These are phyloP conservation scores for Synergus laeviventris DNA, from an alignment of 2,888 invertebrate genomes.

Conservation along the genomic window DNA sequence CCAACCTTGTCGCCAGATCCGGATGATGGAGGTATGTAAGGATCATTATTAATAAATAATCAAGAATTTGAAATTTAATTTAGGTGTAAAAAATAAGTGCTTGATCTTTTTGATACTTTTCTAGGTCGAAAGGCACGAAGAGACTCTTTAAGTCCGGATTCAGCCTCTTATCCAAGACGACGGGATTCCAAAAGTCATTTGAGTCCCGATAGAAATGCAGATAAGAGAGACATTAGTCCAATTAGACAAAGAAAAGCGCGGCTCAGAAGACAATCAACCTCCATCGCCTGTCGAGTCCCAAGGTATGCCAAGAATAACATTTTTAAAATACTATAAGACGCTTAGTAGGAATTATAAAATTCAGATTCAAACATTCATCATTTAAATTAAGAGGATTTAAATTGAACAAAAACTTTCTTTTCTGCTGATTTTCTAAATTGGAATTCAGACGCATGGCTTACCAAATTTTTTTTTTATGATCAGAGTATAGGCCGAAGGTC, in stretches of 20 bases:
- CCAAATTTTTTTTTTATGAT: too few relatives aligned
- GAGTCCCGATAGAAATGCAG: slow-evolving; percentile 85
- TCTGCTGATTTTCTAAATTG: not conserved
- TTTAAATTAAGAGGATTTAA: not conserved
- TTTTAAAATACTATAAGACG: not conserved
- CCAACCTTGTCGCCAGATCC: slow-evolving; percentile 90
- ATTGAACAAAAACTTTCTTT: not conserved
- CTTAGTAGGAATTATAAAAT: not conserved
- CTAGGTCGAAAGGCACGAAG: slow-evolving; percentile 85
- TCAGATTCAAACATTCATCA: not conserved
- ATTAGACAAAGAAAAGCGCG: slow-evolving; percentile 83
- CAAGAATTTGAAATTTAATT: slow-evolving; percentile 22
- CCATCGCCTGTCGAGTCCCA: slow-evolving; percentile 81
- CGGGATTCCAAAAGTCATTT: slow-evolving; percentile 87
- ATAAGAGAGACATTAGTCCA: slow-evolving; percentile 87
- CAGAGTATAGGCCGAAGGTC: too few relatives aligned
- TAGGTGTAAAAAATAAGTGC: not conserved
- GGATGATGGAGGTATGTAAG: slow-evolving; percentile 76
- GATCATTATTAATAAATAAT: not conserved
- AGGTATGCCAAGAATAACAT: slow-evolving; percentile 57
- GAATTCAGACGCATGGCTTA: too few relatives aligned
- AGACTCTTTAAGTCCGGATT: slow-evolving; percentile 93
- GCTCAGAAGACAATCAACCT: slow-evolving; percentile 87
- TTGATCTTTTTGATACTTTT: slow-evolving; percentile 42
- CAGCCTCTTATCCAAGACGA: slow-evolving; percentile 84